A percentile compares a stretch with the other conserved stretches of the same genome.
phyloP scores from a whole-genome alignment of 2,113 vertebrate species.

The Labrus mixtus region DNA sequence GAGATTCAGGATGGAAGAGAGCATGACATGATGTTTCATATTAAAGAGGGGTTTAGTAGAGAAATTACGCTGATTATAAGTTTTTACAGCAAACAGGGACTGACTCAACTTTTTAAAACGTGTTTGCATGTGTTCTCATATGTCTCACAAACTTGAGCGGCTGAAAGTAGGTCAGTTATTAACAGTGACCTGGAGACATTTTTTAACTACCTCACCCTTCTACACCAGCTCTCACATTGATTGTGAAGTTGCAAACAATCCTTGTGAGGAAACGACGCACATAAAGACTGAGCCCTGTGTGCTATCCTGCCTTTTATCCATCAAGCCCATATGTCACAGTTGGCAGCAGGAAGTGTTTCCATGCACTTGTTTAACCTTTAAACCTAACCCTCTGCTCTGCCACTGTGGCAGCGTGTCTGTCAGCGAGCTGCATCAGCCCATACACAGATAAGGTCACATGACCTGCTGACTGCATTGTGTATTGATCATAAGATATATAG shows the following conservation, averaged over 20 bases:
- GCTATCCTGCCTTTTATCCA: constrained; percentile 32
- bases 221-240: not conserved
- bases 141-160: not conserved
- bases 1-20: not conserved
- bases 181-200: not conserved
- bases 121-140: not conserved
- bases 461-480: not conserved
- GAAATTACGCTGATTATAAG: not conserved
- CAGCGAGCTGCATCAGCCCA: not conserved
- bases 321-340: constrained; percentile 49
- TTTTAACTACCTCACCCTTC: not conserved
- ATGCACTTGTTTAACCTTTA: constrained; percentile 32
- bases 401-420: constrained; percentile 14
- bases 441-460: constrained; percentile 26
- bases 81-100: too few relatives aligned
- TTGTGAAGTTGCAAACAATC: not conserved
- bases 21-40: not conserved
- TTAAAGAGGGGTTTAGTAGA: not conserved
- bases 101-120: not conserved
- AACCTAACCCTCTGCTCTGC: constrained; percentile 41
- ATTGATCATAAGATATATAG: not conserved
- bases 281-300: constrained; percentile 2
- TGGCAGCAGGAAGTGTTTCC: constrained; percentile 46
- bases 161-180: constrained; percentile 14
- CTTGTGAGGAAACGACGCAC: constrained; percentile 8